Evolutionary conservation across 2,113 vertebrate genomes (phyloP), one percentile per base, ranked within the genome.

Genomic region (Cyanistes caeruleus): DNA sequence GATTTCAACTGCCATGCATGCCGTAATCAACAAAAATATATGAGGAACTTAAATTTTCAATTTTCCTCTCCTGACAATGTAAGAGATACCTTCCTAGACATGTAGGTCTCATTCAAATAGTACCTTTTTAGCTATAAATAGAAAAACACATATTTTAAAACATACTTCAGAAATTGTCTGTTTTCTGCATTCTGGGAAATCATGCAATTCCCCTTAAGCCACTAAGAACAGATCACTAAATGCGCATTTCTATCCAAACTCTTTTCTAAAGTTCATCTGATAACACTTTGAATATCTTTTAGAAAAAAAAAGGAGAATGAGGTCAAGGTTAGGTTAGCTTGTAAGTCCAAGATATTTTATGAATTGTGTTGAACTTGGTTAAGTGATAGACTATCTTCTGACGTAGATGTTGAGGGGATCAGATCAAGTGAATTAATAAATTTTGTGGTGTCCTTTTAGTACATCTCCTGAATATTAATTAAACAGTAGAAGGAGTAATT

Each of bases 21-120:
- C 37, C 68, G 23, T 91, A 88, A 94, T 85, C 65, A 83, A 84
- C 41, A 95, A 76, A 94, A 81, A 65, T 72, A 72, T 25, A 79
- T 4, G 13, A 80, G 49, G 49, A 93, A 67, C 43, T 14, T 37
- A 74, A 44, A 87, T 92, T 92, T 92, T 68, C 22, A 72, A 28
- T 84, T 88, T 94, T 86, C 22, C n/a, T 75, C 39, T 55, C 67
- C 25, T 48, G 10, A n/a, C 37, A 90, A 79, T 49, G 24, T 58
- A 80, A 87, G 43, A 80, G 64, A 35, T 37, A 44, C 22, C 4
- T 87, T 89, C 46, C 14, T 56, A 88, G 20, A 39, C 69, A 82
- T 25, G 13, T 77, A 83, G 9, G 14, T 67, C 56, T 75, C 72
- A 25, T 77, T 83, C 64, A 19, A 37, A 84, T 2, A 4, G 14